A percentile compares a stretch with the other conserved stretches of the same genome.
Evolutionary conservation across 2,113 vertebrate species (phyloP).

Genomic region (Raja brachyura): DNA sequence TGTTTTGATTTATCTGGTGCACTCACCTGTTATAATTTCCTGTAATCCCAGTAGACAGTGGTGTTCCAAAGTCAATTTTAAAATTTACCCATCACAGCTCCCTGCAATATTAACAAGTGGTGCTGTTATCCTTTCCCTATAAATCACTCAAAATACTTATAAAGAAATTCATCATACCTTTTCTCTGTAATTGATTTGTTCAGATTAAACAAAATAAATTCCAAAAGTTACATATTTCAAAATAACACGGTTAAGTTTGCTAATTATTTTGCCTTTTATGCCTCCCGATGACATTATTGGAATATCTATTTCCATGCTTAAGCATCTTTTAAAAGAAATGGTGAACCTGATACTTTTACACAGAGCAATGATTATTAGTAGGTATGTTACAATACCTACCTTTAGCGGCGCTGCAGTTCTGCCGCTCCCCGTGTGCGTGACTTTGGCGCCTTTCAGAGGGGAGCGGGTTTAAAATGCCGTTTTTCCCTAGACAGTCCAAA

Average conservation of each 20-base stretch:
- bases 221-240: not conserved
- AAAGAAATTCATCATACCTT: not conserved
- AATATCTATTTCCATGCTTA: not conserved
- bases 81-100: slow-evolving; percentile 15
- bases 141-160: slow-evolving; percentile 6
- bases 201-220: slow-evolving; percentile 3
- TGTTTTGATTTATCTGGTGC: slow-evolving; percentile 12
- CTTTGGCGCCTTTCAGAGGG: too few relatives aligned
- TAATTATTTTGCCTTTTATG: not conserved
- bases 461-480: too few relatives aligned
- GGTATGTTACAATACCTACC: too few relatives aligned
- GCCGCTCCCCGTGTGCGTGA: too few relatives aligned
- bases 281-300: not conserved
- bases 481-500: too few relatives aligned
- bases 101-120: slow-evolving; percentile 2
- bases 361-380: not conserved
- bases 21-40: not conserved
- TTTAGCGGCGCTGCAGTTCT: too few relatives aligned
- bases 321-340: not conserved
- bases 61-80: slow-evolving; percentile 12
- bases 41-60: slow-evolving; percentile 17
- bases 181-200: not conserved
- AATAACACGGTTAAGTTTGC: not conserved
- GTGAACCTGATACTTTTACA: not conserved
- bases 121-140: not conserved